These are phyloP conservation scores for Syngnathus typhle DNA, from an alignment of 2,113 vertebrate genomes.

Conservation along the genomic window DNA sequence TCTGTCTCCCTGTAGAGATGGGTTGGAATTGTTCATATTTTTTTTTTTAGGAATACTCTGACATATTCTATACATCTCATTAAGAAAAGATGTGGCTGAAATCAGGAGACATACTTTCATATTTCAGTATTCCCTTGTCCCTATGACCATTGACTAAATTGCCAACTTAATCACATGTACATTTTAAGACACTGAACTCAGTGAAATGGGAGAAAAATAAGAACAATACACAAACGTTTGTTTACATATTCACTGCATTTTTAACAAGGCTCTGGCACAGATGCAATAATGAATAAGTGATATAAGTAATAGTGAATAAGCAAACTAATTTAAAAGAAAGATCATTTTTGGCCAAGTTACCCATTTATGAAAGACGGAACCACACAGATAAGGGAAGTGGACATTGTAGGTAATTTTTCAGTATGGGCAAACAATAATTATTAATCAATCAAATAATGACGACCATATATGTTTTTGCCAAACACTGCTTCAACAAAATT, in stretches of 20 bases:
- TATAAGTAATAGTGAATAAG: too few species aligned
- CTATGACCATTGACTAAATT: not conserved
- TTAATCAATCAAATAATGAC: too few species aligned
- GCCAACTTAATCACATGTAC: not conserved
- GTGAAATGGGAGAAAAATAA: not conserved
- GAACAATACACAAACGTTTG: not conserved
- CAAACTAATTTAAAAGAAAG: slow-evolving; percentile 53
- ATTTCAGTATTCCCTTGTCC: not conserved
- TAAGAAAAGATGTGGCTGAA: too few species aligned
- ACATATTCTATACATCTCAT: not conserved
- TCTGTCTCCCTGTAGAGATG: slow-evolving; percentile 32
- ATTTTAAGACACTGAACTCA: not conserved
- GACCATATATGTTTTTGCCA: too few species aligned
- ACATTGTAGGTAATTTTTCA: too few species aligned
- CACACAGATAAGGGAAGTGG: not conserved
- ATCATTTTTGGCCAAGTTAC: slow-evolving; percentile 46
- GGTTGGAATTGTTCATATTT: slow-evolving; percentile 15
- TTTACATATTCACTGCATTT: not conserved
- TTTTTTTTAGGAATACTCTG: not conserved
- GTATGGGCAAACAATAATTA: too few species aligned
- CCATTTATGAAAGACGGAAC: slow-evolving; percentile 37
- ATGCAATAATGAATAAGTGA: too few species aligned
- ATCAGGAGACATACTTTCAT: not conserved
- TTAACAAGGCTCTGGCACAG: not conserved
- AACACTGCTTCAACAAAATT: not conserved